These are phyloP conservation scores for Agonopterix arenella DNA, from an alignment of 2,888 invertebrate genomes.

Conservation along the genomic window DNA sequence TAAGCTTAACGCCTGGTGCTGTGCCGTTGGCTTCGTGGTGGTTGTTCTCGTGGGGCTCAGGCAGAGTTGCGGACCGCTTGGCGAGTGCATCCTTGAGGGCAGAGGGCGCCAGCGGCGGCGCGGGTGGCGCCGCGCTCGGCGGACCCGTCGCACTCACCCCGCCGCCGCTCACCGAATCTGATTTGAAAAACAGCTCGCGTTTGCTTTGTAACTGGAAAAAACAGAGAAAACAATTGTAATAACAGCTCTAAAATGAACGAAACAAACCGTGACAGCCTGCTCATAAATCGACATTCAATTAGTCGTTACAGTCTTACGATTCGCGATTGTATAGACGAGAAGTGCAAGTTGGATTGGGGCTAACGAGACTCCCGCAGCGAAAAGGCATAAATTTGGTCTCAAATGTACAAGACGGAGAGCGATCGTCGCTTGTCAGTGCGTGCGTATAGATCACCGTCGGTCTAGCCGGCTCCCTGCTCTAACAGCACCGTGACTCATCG, in stretches of 20 bases:
- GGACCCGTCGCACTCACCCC: constrained; percentile 64
- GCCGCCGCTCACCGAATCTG: constrained; percentile 75
- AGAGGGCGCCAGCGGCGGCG: constrained; percentile 63
- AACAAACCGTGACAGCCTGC: background rate
- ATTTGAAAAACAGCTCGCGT: constrained; percentile 92
- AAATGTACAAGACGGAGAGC: constrained; percentile 9
- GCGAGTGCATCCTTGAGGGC: constrained; percentile 70
- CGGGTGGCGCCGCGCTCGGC: constrained; percentile 60
- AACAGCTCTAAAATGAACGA: background rate
- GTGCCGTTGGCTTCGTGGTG: constrained; percentile 71
- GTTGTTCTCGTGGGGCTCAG: constrained; percentile 64
- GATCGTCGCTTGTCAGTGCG: background rate
- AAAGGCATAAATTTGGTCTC: constrained; percentile 35
- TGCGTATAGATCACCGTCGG: constrained; percentile 6
- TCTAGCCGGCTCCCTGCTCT: background rate
- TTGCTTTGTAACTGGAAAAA: constrained; percentile 85
- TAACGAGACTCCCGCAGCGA: constrained; percentile 37
- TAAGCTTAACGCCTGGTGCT: constrained; percentile 43
- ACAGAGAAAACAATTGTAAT: background rate
- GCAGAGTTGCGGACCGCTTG: constrained; percentile 62
- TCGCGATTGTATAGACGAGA: constrained; percentile 8
- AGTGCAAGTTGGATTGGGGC: constrained; percentile 9
- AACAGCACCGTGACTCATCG: background rate
- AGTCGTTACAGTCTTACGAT: background rate
- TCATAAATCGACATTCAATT: constrained; percentile 1